phyloP scores from a whole-genome alignment of 2,888 invertebrate species.

The Diachrysia chrysitis region DNA sequence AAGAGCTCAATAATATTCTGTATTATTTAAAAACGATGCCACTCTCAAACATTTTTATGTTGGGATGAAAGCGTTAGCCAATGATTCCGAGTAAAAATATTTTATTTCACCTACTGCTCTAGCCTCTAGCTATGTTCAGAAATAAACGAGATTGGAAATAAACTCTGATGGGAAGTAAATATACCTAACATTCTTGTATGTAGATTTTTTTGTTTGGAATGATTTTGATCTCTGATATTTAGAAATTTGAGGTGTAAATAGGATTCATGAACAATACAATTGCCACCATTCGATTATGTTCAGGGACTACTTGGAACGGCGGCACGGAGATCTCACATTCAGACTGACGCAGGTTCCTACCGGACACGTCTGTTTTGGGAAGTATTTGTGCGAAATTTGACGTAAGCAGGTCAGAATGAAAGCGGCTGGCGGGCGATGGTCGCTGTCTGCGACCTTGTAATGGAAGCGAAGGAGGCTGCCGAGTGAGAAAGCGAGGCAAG shows the following conservation, averaged over 20 bases:
- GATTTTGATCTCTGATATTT: neutral
- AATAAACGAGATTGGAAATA: neutral
- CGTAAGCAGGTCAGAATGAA: too few relatives aligned
- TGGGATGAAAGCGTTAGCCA: slow-evolving; percentile 17
- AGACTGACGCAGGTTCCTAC: too few relatives aligned
- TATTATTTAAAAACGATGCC: slow-evolving; percentile 17
- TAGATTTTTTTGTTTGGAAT: neutral
- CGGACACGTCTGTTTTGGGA: too few relatives aligned
- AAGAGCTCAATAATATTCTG: slow-evolving; percentile 26
- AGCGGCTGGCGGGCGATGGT: too few relatives aligned
- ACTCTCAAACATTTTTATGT: neutral
- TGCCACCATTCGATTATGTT: too few relatives aligned
- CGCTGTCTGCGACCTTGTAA: too few relatives aligned
- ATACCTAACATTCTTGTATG: neutral
- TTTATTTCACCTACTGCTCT: neutral
- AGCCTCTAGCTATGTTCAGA: neutral
- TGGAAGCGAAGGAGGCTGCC: too few relatives aligned
- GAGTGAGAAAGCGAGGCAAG: too few relatives aligned
- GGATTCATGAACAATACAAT: too few relatives aligned
- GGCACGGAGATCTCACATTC: too few relatives aligned
- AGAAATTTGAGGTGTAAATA: neutral
- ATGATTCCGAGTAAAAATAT: slow-evolving; percentile 6
- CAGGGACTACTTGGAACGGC: too few relatives aligned
- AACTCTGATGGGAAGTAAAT: neutral
- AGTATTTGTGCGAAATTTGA: too few relatives aligned